These are phyloP conservation scores for Chelonoidis abingdonii DNA, from an alignment of 2,113 vertebrate genomes.

Conservation along the genomic window DNA sequence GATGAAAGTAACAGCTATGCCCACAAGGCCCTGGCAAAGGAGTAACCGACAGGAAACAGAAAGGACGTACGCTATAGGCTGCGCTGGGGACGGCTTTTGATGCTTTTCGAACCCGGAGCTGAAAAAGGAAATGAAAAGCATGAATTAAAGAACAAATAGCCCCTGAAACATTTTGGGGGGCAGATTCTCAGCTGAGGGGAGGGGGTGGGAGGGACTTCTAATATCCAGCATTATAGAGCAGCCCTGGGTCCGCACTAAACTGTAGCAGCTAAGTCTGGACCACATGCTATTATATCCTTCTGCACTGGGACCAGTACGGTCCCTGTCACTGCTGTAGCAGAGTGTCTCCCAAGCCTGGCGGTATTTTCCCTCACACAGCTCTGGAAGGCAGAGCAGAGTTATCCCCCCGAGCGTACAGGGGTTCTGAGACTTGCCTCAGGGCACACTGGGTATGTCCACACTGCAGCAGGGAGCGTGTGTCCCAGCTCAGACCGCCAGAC, in stretches of 20 bases:
- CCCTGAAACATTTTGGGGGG: too few species aligned
- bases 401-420: background rate
- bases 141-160: background rate
- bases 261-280: background rate
- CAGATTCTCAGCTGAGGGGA: background rate
- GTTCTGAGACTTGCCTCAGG: background rate
- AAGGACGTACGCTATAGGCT: conserved; percentile 38
- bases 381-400: background rate
- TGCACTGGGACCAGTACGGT: background rate
- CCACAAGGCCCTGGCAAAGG: background rate
- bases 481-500: background rate
- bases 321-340: background rate
- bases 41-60: background rate
- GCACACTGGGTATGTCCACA: background rate
- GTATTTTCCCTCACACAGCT: background rate
- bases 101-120: conserved; percentile 68
- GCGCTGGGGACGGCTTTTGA: background rate
- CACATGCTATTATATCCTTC: background rate
- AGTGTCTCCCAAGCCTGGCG: background rate
- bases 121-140: background rate
- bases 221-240: background rate
- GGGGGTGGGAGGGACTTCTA: too few species aligned
- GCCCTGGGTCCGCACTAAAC: background rate
- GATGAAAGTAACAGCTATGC: background rate
- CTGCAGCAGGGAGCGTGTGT: background rate